Evolutionary conservation across 2,113 vertebrate species (phyloP), one percentile per base, ranked within the genome.

Genomic region (Columba janthina): DNA sequence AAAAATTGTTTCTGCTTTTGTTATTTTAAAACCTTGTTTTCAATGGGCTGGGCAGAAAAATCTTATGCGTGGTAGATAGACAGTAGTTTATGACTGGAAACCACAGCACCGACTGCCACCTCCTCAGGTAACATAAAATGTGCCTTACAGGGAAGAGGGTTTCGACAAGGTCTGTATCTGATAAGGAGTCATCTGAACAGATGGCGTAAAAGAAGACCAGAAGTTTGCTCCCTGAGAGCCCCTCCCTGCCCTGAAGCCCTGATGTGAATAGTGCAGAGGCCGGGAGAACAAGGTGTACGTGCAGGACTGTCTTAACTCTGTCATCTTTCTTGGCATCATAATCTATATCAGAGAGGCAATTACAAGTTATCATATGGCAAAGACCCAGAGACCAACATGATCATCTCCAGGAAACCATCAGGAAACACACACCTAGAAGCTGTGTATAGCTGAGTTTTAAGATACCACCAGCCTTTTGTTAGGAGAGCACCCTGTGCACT

Each of bases 401-500:
- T 11, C 15, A 5, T 71, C 34, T 72, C 20, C 22, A 69, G 74
- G 83, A 57, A 72, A 44, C 20, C 32, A 60, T 12, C 66, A 79
- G 29, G 2, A 69, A 90, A 53, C 32, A 51, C 29, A 51, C 15
- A 8, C 17, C n/a, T 67, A 20, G 70, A 78, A 72, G 7, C 40
- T 65, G 12, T 34, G 6, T 56, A 16, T 69, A 54, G 4, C 26
- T 85, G 74, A 11, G 15, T 34, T 42, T 69, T 75, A 66, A 80
- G 51, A 6, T 40, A 79, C 38, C 48, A 46, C 32, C 24, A 75
- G 34, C 17, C 9, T 72, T 8, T 34, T 79, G 48, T 54, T 26
- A 57, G 48, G 14, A n/a, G 4, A 57, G 12, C 14, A 53, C 12
- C 28, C 34, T 4, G 3, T 5, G 6, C 3, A 2, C 9, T 0